These are phyloP conservation scores for Caenorhabditis sp. DNA, from an alignment of 2,888 invertebrate species.

Conservation along the genomic window DNA sequence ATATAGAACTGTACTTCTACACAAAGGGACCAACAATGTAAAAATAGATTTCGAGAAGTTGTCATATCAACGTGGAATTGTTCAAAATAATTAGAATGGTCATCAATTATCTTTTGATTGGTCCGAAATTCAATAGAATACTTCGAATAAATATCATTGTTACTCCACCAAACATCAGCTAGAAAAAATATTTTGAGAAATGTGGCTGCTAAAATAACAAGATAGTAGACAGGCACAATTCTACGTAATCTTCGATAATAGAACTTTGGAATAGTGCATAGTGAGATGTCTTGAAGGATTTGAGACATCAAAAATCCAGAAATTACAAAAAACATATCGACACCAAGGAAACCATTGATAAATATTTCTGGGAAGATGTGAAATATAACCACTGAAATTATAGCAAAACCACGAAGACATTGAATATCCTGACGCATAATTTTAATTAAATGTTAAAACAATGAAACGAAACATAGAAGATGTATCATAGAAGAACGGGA, in stretches of 20 bases:
- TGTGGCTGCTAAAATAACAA: not conserved
- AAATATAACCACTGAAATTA: conserved; percentile 14
- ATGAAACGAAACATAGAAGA: too few species aligned
- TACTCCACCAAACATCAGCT: conserved; percentile 1
- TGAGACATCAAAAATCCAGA: conserved; percentile 1
- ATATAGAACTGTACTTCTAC: conserved; percentile 3
- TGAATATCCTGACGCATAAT: conserved; percentile 1
- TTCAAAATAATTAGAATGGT: conserved; percentile 6
- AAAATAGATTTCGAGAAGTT: not conserved
- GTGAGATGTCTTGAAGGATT: not conserved
- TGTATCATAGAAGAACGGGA: too few species aligned
- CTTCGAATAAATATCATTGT: conserved; percentile 8
- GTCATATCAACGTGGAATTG: not conserved
- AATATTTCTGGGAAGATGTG: conserved; percentile 8
- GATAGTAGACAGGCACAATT: conserved; percentile 12
- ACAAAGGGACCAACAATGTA: not conserved
- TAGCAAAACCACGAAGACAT: conserved; percentile 17
- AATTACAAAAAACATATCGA: conserved; percentile 14
- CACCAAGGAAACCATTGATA: conserved; percentile 24
- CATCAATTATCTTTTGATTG: conserved; percentile 5
- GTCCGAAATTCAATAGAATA: conserved; percentile 7
- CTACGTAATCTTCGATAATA: conserved; percentile 8
- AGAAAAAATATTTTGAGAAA: not conserved
- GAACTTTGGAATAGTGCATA: not conserved
- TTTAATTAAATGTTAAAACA: too few species aligned